Conservation (phyloP, 2,888 invertebrate genomes). For the Heliconius ismenius region DNA sequence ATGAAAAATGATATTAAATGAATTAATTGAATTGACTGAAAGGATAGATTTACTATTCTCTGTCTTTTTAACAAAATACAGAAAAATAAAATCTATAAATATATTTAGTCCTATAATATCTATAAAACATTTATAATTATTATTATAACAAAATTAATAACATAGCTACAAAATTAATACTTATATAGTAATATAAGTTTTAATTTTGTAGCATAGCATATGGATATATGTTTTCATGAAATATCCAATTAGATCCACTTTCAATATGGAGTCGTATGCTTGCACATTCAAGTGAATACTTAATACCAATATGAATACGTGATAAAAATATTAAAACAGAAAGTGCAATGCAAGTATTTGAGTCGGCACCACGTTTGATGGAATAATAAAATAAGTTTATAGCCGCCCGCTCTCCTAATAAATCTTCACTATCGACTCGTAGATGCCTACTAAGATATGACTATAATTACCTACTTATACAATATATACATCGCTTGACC, state of each 20-base stretch:
- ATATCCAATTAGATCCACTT: constrained; percentile 15
- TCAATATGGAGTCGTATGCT: constrained; percentile 26
- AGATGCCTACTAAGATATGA: constrained; percentile 14
- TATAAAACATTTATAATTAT: no score
- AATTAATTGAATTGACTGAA: no score
- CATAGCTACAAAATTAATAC: no score
- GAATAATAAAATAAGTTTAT: constrained; percentile 72
- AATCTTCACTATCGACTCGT: constrained; percentile 48
- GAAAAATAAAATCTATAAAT: neutral
- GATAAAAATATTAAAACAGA: constrained; percentile 42
- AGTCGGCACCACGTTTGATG: constrained; percentile 53
- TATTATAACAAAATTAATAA: no score
- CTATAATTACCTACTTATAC: neutral
- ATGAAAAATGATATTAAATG: neutral
- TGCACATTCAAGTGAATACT: constrained; percentile 32
- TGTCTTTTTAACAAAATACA: neutral
- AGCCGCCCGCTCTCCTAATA: constrained; percentile 62
- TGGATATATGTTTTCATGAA: neutral
- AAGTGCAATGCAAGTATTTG: constrained; percentile 40
- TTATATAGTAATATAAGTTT: no score
- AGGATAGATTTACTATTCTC: neutral
- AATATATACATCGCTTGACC: neutral
- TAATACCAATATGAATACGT: constrained; percentile 38
- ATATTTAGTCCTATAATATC: neutral
- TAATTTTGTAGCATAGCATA: no score